Percentiles rank a stretch among this genome's conserved stretches.
These are phyloP conservation scores for Valencia hispanica DNA, from an alignment of 2,797 vertebrate genomes.

Conservation along the genomic window DNA sequence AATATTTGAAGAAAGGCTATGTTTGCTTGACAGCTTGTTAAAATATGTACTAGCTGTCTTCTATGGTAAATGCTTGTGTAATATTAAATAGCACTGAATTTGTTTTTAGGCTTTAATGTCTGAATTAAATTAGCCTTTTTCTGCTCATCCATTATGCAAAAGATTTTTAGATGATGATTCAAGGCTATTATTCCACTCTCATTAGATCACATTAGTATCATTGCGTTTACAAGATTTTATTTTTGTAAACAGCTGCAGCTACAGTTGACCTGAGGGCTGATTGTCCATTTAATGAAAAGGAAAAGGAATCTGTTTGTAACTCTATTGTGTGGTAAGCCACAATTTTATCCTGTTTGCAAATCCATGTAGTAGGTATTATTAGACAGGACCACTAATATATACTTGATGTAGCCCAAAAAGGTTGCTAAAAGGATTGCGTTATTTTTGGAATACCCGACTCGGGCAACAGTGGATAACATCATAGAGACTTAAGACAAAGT, in stretches of 20 bases:
- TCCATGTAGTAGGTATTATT: neutral
- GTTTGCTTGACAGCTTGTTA: conserved; percentile 20
- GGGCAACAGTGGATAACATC: neutral
- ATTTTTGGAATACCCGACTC: neutral
- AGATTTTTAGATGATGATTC: conserved; percentile 41
- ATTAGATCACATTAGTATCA: conserved; percentile 37
- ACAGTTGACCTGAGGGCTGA: conserved; percentile 35
- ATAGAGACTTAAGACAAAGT: neutral
- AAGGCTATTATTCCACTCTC: conserved; percentile 38
- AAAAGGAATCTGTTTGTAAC: conserved; percentile 39
- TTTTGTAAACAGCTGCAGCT: conserved; percentile 33
- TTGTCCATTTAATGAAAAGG: conserved; percentile 37
- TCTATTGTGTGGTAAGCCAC: conserved; percentile 26
- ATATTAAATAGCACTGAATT: neutral
- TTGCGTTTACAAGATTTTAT: conserved; percentile 27
- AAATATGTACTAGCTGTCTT: conserved; percentile 16
- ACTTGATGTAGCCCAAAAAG: neutral
- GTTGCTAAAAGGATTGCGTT: neutral
- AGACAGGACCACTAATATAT: neutral
- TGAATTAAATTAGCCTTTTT: conserved; percentile 27
- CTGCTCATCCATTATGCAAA: conserved; percentile 20
- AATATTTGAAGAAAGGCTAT: conserved; percentile 13
- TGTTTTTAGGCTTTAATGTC: conserved; percentile 7
- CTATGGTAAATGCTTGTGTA: conserved; percentile 11
- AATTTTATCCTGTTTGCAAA: conserved; percentile 26